Conservation (phyloP, 2,797 vertebrate species). For the Gymnoscopelus braueri region DNA sequence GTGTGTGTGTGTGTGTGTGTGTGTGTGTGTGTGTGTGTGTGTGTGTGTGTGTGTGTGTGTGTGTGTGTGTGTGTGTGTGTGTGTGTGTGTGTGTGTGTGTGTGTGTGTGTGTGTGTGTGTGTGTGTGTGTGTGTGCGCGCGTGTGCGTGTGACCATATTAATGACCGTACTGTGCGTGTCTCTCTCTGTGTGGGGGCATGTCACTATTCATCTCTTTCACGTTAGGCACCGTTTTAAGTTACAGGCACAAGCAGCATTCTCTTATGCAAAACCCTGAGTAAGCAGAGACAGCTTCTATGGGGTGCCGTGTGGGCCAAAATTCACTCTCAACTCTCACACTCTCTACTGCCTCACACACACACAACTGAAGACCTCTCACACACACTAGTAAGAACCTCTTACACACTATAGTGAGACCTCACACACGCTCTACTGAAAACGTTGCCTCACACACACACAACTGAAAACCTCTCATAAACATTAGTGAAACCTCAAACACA, state of each 20-base stretch:
- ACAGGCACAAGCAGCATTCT: constrained; percentile 56
- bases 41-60: constrained; percentile 5
- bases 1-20: background rate
- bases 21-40: constrained; percentile 6
- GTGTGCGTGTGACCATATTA: background rate
- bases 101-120: constrained; percentile 13
- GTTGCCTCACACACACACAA: too few species aligned
- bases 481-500: too few species aligned
- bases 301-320: too few species aligned
- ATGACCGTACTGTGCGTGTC: constrained; percentile 5
- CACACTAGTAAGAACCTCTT: too few species aligned
- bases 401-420: too few species aligned
- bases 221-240: constrained; percentile 64
- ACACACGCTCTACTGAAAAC: too few species aligned
- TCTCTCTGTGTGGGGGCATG: constrained; percentile 34
- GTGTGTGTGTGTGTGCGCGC: constrained; percentile 21
- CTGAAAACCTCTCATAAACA: too few species aligned
- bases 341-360: too few species aligned
- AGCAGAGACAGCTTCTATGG: constrained; percentile 49
- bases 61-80: constrained; percentile 1
- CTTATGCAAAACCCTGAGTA: constrained; percentile 53
- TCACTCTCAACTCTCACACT: too few species aligned
- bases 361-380: too few species aligned
- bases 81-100: constrained; percentile 16
- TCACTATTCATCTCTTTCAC: constrained; percentile 65